Conservation (phyloP, 2,797 vertebrate genomes). For the Xerus rutilus region DNA sequence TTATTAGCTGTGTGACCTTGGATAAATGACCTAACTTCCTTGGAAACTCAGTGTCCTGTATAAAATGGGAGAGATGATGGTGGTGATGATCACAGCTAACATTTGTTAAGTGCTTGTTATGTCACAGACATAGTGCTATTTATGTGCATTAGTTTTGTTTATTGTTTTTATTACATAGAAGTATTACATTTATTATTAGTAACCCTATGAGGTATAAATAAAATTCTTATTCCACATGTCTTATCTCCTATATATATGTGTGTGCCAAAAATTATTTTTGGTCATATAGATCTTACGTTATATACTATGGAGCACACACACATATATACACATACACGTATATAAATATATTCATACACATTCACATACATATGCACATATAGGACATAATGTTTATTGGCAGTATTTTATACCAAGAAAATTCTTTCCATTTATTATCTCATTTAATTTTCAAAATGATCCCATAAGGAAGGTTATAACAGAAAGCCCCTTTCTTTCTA, state of each 20-base stretch:
- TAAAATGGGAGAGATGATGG: background rate
- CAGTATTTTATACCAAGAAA: background rate
- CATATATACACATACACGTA: background rate
- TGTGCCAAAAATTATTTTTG: conserved; percentile 87
- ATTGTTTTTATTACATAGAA: background rate
- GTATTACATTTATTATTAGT: background rate
- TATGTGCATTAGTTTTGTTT: background rate
- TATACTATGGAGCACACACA: conserved; percentile 83
- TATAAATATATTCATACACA: no score
- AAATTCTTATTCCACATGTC: background rate
- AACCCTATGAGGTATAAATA: background rate
- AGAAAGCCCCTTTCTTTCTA: background rate
- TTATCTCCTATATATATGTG: background rate
- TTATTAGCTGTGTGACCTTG: background rate
- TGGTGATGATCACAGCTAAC: background rate
- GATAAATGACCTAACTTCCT: background rate
- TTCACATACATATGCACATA: background rate
- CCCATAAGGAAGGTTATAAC: background rate
- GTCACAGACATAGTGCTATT: background rate
- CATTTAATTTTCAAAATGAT: background rate
- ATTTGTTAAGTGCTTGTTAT: background rate
- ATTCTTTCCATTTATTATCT: background rate
- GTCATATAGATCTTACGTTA: conserved; percentile 83
- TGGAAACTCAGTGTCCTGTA: background rate
- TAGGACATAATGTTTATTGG: background rate